Evolutionary conservation across 2,888 invertebrate species (phyloP), one percentile per base, ranked within the genome.

Genomic region (Pseudanteris insignis): DNA sequence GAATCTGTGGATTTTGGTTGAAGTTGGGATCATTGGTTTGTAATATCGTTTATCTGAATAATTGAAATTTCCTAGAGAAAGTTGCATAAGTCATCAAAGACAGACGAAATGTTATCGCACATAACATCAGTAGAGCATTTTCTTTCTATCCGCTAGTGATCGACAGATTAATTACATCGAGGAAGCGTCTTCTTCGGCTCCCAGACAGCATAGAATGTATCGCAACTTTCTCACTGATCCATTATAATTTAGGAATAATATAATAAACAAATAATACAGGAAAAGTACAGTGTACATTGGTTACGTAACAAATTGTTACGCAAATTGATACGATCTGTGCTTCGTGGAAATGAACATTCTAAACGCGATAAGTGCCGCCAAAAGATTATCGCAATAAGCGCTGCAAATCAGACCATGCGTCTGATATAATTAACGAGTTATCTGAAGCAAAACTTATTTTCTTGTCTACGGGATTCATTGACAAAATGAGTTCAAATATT

Each of bases 191-290:
- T 44, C 28, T 34, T 37, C 32, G 37, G 18, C 15, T 21, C 24
- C 29, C 9, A 36, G 10, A 29, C 9, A 24, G 29, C 14, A 32
- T 14, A 15, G 15, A 29, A 40, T 37, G 43, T 9, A 32, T 32
- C 15, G 14, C 13, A 24, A 50, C 50, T 50, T 58, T 58, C 50
- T 24, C 38, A 14, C 5, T 21, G 18, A 47, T 43, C 28, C 26
- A 43, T 47, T 43, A 37, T 47, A 46, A 59, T 43, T 51, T 38
- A 37, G 37, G 43, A 43, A 57, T 48, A 57, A 44, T 40, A 34
- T 32, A 46, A 33, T 37, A 32, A 14, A 18, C 18, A 18, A 18
- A 26, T 5, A n/a, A 26, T 5, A n/a, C 14, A 25, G 38, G 18
- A 50, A 51, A 44, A 38, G 32, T 24, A 12, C 24, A 13, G 11